phyloP scores from a whole-genome alignment of 30 jellyfish, hydroid and myxozoan species.

The Chironex yamaguchii region DNA sequence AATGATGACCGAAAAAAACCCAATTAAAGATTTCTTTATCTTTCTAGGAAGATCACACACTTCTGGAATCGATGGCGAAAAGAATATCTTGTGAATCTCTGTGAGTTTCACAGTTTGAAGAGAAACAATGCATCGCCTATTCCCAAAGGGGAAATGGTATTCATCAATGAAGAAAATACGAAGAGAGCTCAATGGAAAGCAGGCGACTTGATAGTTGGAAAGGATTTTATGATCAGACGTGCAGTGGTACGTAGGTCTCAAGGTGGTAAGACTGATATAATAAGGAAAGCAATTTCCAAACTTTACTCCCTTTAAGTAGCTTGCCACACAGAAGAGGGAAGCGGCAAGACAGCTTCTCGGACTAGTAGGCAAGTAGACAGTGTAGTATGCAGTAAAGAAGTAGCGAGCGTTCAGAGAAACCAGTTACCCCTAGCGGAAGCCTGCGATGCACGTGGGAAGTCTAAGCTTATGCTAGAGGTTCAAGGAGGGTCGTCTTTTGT shows the following conservation, averaged over 20 bases:
- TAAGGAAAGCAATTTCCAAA: not conserved
- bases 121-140: not conserved
- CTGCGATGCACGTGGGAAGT: too few relatives aligned
- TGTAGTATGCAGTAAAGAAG: too few relatives aligned
- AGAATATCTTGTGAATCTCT: conserved; percentile 1
- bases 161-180: not conserved
- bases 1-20: not conserved
- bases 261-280: conserved; percentile 31
- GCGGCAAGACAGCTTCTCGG: too few relatives aligned
- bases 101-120: not conserved
- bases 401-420: too few relatives aligned
- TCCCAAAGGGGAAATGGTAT: conserved; percentile 1
- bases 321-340: too few relatives aligned
- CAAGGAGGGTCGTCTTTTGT: too few relatives aligned
- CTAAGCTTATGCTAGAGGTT: too few relatives aligned
- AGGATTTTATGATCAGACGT: conserved; percentile 31
- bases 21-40: conserved; percentile 27
- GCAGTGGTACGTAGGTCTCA: conserved; percentile 19
- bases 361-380: too few relatives aligned
- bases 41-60: conserved; percentile 17
- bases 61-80: conserved; percentile 48
- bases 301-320: not conserved
- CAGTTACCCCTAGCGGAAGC: too few relatives aligned
- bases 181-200: conserved; percentile 34
- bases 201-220: conserved; percentile 21